Base-by-base conservation (phyloP, 2,888 invertebrate species). In the Orchesella flavescens region DNA sequence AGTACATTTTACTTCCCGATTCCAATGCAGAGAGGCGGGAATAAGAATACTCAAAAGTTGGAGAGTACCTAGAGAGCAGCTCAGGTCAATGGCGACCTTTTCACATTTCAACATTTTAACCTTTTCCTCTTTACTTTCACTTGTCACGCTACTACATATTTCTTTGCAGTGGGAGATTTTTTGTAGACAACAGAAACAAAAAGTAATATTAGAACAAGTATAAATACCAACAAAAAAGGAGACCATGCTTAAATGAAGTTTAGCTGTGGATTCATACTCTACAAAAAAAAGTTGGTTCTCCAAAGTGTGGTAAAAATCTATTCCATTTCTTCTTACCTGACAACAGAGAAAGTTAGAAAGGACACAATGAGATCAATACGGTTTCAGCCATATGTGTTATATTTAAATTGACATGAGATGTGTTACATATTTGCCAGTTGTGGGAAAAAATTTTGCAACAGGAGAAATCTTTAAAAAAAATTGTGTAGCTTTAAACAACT, bases 81-180 rank as follows among this genome's bases (percentile, higher is more conserved):
- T 61, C 61, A 61, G 61, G 61, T 61, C 61, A 61, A 61, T 65
- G 66, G 43, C 71, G 76, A 82, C 82, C 82, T 76, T 82, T 82
- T 82, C 55, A 75, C 75, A 75, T 81, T 79, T 80, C 66, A 65
- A 63, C 57, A 77, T 55, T 68, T 78, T 73, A 61, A 73, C 71
- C 57, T 55, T 44, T 57, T 66, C 66, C 55, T 61, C 23, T 82
- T 82, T 82, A 82, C 82, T 72, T 76, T 82, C 82, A 63, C 71
- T 82, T 82, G 82, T 82, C 82, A 82, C 76, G 82, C 82, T 65
- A 82, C 72, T 63, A 34, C 24, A 59, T 23, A 57, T 73, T 43
- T 68, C 61, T n/a, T 65, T 46, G 49, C n/a, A 69, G 69, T 69
- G 49, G 34, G 34, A 4, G 34, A 34, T 34, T 34, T n/a, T 34